phyloP scores from a whole-genome alignment of 2,113 vertebrate genomes.

The Carollia perspicillata region DNA sequence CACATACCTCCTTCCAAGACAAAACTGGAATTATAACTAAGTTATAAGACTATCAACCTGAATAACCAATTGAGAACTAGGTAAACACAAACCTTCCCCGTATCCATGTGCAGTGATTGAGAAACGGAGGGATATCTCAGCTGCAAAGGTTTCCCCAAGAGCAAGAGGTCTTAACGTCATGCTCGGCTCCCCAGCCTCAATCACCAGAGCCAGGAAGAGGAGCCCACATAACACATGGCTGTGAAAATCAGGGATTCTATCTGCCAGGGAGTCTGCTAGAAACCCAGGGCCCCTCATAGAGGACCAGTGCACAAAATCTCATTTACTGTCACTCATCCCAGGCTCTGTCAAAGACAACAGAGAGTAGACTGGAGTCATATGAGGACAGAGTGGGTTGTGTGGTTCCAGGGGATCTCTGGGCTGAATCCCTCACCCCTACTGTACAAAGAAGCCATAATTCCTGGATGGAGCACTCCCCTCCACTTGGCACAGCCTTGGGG shows the following conservation, averaged over 20 bases:
- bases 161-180: background rate
- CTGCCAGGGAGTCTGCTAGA: background rate
- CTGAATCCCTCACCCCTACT: background rate
- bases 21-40: background rate
- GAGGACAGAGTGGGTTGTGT: background rate
- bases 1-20: background rate
- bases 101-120: background rate
- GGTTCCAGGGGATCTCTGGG: background rate
- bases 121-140: background rate
- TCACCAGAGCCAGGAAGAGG: background rate
- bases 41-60: background rate
- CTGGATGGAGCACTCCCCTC: background rate
- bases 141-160: background rate
- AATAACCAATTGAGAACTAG: background rate
- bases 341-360: background rate
- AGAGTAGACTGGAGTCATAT: background rate
- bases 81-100: background rate
- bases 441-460: background rate
- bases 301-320: background rate
- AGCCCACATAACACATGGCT: background rate
- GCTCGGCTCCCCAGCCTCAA: background rate
- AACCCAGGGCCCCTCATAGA: background rate
- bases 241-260: background rate
- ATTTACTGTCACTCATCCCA: background rate
- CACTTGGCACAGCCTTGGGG: background rate